phyloP scores from a whole-genome alignment of 30 jellyfish, hydroid and myxozoan genomes.

The Chironex yamaguchii region DNA sequence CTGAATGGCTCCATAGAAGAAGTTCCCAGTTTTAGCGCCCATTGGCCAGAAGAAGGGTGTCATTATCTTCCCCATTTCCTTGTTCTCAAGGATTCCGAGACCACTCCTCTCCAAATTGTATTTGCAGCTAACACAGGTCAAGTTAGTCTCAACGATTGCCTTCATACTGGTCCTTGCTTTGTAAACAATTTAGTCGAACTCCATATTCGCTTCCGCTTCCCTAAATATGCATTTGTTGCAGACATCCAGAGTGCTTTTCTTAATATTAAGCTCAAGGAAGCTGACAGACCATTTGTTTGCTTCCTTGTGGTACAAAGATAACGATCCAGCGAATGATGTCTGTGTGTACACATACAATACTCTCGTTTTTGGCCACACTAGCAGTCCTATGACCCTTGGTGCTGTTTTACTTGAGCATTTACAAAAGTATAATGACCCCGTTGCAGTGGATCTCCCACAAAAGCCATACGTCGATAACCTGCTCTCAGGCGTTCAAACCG shows the following conservation, averaged over 20 bases:
- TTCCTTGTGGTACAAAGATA: constrained; percentile 46
- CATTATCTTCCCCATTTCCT: constrained; percentile 43
- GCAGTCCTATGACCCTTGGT: constrained; percentile 63
- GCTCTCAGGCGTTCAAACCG: constrained; percentile 24
- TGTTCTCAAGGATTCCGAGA: constrained; percentile 41
- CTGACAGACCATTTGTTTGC: constrained; percentile 32
- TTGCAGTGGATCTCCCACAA: constrained; percentile 35
- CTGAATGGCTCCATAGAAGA: constrained; percentile 28
- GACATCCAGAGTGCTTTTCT: constrained; percentile 32
- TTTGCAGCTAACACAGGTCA: constrained; percentile 33
- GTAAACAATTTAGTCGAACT: constrained; percentile 30
- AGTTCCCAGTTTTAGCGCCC: constrained; percentile 4
- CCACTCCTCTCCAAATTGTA: constrained; percentile 46
- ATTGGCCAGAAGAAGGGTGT: constrained; percentile 48
- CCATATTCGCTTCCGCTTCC: constrained; percentile 29
- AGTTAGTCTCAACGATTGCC: constrained; percentile 53
- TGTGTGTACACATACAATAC: constrained; percentile 48
- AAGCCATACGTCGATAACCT: constrained; percentile 40
- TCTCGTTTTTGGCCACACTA: constrained; percentile 48
- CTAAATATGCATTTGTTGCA: constrained; percentile 51
- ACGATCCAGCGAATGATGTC: constrained; percentile 36
- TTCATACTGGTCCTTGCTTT: constrained; percentile 37
- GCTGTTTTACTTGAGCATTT: constrained; percentile 38
- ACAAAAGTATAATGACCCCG: not conserved
- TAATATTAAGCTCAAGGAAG: constrained; percentile 22